These are phyloP conservation scores for Maniola jurtina DNA, from an alignment of 1,140 invertebrate genomes.

Conservation along the genomic window DNA sequence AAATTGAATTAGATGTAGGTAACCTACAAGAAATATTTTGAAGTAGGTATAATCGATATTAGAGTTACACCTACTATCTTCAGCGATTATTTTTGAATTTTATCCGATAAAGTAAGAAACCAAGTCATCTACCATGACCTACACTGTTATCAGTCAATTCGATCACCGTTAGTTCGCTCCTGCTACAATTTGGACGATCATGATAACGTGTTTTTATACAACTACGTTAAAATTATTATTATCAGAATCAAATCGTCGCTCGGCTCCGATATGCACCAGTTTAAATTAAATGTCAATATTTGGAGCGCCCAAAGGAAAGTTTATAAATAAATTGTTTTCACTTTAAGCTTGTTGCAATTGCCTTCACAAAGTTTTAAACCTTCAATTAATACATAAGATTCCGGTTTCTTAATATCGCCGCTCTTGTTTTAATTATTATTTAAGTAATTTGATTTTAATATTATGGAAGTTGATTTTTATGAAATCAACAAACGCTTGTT, in stretches of 20 bases:
- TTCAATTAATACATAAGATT: slow-evolving; percentile 63
- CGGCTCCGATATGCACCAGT: slow-evolving; percentile 18
- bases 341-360: slow-evolving; percentile 57
- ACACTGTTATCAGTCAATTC: too few relatives aligned
- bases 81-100: too few relatives aligned
- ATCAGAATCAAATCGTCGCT: slow-evolving; percentile 2
- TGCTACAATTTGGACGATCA: background rate
- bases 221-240: slow-evolving; percentile 15
- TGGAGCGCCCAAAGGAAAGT: slow-evolving; percentile 65
- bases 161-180: too few relatives aligned
- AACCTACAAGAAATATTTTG: too few relatives aligned
- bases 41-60: too few relatives aligned
- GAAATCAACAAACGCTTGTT: background rate
- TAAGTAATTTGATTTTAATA: slow-evolving; percentile 1
- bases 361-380: slow-evolving; percentile 59
- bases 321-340: slow-evolving; percentile 65
- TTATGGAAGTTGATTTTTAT: slow-evolving; percentile 16
- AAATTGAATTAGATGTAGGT: too few relatives aligned
- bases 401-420: slow-evolving; percentile 49
- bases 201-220: slow-evolving; percentile 4
- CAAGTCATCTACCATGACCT: too few relatives aligned
- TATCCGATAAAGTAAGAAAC: too few relatives aligned
- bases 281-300: slow-evolving; percentile 61
- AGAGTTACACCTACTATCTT: too few relatives aligned
- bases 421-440: slow-evolving; percentile 30